Evolutionary conservation across 2,797 vertebrate genomes (phyloP).

Genomic region (Hippopotamyrus pictus): DNA sequence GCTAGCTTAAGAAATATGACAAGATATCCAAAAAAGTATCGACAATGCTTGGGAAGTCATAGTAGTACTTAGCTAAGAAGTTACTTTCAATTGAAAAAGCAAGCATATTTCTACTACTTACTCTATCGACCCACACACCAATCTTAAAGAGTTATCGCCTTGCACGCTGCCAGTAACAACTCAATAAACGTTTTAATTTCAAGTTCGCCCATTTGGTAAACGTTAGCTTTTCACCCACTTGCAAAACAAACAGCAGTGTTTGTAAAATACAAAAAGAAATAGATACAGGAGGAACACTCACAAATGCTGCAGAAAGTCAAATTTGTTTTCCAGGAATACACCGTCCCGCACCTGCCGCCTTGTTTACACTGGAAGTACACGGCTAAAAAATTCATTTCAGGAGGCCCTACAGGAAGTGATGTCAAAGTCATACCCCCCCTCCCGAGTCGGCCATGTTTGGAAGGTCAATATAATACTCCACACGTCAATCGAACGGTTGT

Average conservation of each 20-base stretch:
- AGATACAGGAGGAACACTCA: not conserved
- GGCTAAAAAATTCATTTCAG: conserved; percentile 16
- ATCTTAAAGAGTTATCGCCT: not conserved
- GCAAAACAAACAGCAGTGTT: not conserved
- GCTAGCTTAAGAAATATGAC: not conserved
- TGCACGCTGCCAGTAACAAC: not conserved
- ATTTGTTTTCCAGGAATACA: not conserved
- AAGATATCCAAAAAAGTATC: not conserved
- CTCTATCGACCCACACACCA: not conserved
- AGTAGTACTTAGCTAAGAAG: not conserved
- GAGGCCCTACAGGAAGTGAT: conserved; percentile 45
- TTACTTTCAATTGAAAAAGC: not conserved
- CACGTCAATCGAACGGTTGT: not conserved
- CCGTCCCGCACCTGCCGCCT: not conserved
- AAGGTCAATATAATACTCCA: conserved; percentile 31
- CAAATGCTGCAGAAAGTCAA: not conserved
- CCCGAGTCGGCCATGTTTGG: conserved; percentile 43
- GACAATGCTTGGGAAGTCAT: not conserved
- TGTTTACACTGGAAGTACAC: conserved; percentile 28
- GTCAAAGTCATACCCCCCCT: not conserved
- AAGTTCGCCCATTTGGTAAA: not conserved
- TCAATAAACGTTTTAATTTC: not conserved
- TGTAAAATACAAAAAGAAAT: not conserved
- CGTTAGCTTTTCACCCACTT: not conserved
- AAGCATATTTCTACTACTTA: not conserved